Percentiles rank a stretch among this genome's conserved stretches.
phyloP scores from a whole-genome alignment of 2,888 invertebrate species.

The Volucella inanis region DNA sequence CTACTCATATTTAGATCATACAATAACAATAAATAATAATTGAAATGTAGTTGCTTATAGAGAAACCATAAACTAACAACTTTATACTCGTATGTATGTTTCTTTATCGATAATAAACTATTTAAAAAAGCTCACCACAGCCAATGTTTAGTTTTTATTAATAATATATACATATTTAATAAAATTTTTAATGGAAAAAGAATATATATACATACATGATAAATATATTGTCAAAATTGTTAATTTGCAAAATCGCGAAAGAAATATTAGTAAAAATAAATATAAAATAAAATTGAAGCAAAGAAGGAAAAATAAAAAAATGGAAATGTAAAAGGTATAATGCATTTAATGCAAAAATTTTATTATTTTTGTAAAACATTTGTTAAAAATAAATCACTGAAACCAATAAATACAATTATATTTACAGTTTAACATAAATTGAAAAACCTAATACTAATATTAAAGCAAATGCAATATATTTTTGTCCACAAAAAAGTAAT shows the following conservation, averaged over 20 bases:
- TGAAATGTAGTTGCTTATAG: neutral
- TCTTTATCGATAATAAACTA: slow-evolving; percentile 18
- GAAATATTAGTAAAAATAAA: neutral
- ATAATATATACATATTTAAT: slow-evolving; percentile 34
- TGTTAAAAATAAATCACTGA: slow-evolving; percentile 42
- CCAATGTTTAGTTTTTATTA: slow-evolving; percentile 58
- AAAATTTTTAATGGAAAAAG: slow-evolving; percentile 21
- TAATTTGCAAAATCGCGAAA: slow-evolving; percentile 21
- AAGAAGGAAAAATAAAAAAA: neutral
- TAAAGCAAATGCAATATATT: slow-evolving; percentile 43
- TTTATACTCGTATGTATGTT: slow-evolving; percentile 4
- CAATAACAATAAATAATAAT: slow-evolving; percentile 5
- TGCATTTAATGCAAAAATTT: slow-evolving; percentile 66
- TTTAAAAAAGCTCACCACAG: slow-evolving; percentile 65
- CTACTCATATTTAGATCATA: slow-evolving; percentile 1
- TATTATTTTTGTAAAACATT: slow-evolving; percentile 62
- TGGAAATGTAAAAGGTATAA: neutral
- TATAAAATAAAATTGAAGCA: slow-evolving; percentile 26
- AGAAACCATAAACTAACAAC: slow-evolving; percentile 3
- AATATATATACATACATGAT: slow-evolving; percentile 2
- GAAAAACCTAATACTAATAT: neutral
- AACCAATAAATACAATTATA: slow-evolving; percentile 27
- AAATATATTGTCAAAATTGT: slow-evolving; percentile 18
- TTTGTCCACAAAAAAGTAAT: slow-evolving; percentile 42
- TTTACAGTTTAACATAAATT: slow-evolving; percentile 35